These are phyloP conservation scores for Xyliphius kryptos DNA, from an alignment of 2,113 vertebrate species.

Conservation along the genomic window DNA sequence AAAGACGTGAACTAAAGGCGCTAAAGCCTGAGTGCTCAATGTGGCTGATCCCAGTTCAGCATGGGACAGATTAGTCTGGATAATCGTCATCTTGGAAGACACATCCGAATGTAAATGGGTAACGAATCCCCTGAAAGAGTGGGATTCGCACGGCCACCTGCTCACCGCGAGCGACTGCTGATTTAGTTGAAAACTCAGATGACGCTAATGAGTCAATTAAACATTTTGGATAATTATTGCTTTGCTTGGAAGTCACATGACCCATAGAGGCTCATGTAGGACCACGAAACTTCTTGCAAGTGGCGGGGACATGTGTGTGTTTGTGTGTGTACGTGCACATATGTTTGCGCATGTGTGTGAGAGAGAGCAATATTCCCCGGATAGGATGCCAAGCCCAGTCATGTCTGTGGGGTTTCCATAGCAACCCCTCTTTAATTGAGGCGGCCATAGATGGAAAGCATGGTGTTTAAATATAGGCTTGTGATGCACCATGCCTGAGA, in stretches of 20 bases:
- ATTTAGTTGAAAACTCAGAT: constrained; percentile 13
- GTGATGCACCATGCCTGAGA: constrained; percentile 28
- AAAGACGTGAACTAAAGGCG: neutral
- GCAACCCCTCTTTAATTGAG: constrained; percentile 53
- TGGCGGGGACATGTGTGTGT: constrained; percentile 3
- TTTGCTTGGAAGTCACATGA: constrained; percentile 29
- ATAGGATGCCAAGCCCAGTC: constrained; percentile 26
- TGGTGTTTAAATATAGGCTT: constrained; percentile 43
- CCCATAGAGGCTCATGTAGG: constrained; percentile 6
- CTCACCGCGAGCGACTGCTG: neutral
- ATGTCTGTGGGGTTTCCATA: constrained; percentile 50
- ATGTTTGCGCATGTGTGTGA: constrained; percentile 11
- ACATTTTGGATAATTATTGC: constrained; percentile 36
- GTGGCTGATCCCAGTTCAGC: constrained; percentile 5
- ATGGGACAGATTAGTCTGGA: neutral
- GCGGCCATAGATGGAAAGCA: constrained; percentile 24
- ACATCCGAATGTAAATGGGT: neutral
- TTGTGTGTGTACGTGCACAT: constrained; percentile 3
- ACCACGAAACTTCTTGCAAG: neutral
- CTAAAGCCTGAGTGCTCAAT: neutral
- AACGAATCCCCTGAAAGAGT: constrained; percentile 2
- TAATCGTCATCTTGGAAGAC: neutral
- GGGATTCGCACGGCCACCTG: neutral
- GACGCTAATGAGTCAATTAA: constrained; percentile 30
- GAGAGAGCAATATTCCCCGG: constrained; percentile 24